Evolutionary conservation across 2,113 vertebrate genomes (phyloP), one percentile per base, ranked within the genome.

Genomic region (Tachysurus vachellii): DNA sequence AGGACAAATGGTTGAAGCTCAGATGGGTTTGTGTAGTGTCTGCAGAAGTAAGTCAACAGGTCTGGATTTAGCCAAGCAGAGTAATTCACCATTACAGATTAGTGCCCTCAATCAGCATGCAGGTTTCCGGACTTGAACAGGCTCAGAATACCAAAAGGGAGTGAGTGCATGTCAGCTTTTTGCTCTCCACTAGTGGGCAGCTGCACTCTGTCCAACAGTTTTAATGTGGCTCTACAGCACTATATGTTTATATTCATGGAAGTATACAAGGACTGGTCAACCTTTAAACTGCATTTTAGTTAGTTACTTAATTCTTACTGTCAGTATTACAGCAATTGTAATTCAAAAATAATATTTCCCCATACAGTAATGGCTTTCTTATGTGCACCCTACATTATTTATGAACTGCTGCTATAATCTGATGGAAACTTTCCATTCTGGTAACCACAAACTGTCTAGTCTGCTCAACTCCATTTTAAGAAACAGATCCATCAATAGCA

Each of bases 161-260:
- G 53, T 26, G 1, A 83, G 56, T 57, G 47, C n/a, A 21, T 66
- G 28, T 10, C 42, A 44, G 17, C 62, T 56, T 47, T 57, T 66
- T 42, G 17, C 82, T 81, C 62, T 50, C 91, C 94, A 90, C 90
- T 86, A 92, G 95, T 88, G 91, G 93, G 91, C 89, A 91, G 93
- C 89, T 13, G 61, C 26, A 73, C 59, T 90, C 88, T 76, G 9
- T 36, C n/a, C 9, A 19, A 5, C 68, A 50, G 14, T 36, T 16
- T 28, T 23, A 16, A 19, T 23, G 44, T 21, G 10, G 28, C 31
- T 59, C 44, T 14, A 14, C 16, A 66, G 80, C 87, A 91, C 87
- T 86, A 85, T 66, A 70, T 4, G 80, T 28, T 80, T 73, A 77
- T 90, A 61, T 90, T 82, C 70, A 89, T 89, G 89, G 75, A 80